phyloP scores from a whole-genome alignment of 2,888 invertebrate genomes.

The Hyles lineata region DNA sequence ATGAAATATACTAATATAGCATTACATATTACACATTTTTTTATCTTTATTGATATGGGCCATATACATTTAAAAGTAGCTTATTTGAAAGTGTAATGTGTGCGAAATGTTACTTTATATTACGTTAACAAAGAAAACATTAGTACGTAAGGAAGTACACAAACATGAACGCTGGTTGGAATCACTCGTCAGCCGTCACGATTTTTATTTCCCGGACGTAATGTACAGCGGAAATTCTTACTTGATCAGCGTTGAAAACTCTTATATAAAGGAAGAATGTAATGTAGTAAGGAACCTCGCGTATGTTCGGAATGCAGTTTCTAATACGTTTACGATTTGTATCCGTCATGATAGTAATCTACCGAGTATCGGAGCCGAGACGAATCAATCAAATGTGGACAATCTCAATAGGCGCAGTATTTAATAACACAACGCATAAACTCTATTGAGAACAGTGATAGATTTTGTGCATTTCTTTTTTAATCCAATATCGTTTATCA shows the following conservation, averaged over 20 bases:
- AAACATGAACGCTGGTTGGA: constrained; percentile 12
- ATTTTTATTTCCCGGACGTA: constrained; percentile 21
- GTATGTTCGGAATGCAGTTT: constrained; percentile 15
- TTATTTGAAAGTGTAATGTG: no score
- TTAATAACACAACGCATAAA: neutral
- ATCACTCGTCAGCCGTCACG: constrained; percentile 18
- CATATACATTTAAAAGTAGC: no score
- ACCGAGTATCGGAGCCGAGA: neutral
- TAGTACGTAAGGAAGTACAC: neutral
- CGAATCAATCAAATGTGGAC: neutral
- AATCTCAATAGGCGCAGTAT: neutral
- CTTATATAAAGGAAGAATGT: constrained; percentile 22
- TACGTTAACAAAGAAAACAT: neutral
- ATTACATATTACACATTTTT: no score
- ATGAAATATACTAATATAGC: no score
- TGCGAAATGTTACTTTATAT: neutral
- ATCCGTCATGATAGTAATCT: constrained; percentile 9
- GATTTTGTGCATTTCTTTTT: no score
- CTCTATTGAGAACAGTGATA: neutral
- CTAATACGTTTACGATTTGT: constrained; percentile 21
- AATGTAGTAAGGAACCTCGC: constrained; percentile 16
- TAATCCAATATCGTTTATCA: no score
- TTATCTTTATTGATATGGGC: no score
- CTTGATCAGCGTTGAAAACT: constrained; percentile 6
- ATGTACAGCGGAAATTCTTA: constrained; percentile 18